A percentile compares a stretch with the other conserved stretches of the same genome.
Evolutionary conservation across 2,113 vertebrate species (phyloP).

Genomic region (Phalacrocorax pelagicus): DNA sequence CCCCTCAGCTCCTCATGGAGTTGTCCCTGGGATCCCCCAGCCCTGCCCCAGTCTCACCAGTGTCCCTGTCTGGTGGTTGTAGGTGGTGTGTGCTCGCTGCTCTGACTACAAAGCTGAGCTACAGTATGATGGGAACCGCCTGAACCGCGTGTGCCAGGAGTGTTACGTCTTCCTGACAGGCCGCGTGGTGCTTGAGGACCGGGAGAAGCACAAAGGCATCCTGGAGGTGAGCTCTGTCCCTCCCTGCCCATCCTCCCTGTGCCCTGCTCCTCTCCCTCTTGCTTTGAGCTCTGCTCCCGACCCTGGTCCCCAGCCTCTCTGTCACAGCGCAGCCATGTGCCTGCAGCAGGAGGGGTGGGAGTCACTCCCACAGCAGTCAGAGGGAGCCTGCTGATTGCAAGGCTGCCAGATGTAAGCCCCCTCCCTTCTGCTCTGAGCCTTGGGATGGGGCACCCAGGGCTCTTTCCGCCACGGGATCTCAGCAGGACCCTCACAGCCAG

Average conservation of each 20-base stretch:
- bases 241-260: fast-evolving
- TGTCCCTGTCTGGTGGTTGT: not conserved
- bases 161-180: slow-evolving; percentile 73
- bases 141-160: slow-evolving; percentile 69
- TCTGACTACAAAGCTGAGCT: slow-evolving; percentile 71
- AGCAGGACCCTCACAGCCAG: not conserved
- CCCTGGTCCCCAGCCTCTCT: not conserved
- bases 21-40: not conserved
- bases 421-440: not conserved
- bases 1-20: not conserved
- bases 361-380: not conserved
- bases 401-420: not conserved
- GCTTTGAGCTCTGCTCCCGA: not conserved
- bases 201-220: slow-evolving; percentile 66
- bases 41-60: not conserved
- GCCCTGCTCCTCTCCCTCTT: not conserved
- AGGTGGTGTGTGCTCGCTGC: slow-evolving; percentile 81
- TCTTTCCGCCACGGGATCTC: not conserved
- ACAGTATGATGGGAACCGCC: slow-evolving; percentile 65
- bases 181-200: not conserved
- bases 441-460: not conserved
- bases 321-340: not conserved
- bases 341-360: not conserved
- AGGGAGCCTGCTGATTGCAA: not conserved
- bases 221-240: slow-evolving; percentile 68